These are phyloP conservation scores for Lagenorhynchus albirostris DNA, from an alignment of 2,113 vertebrate species.

Conservation along the genomic window DNA sequence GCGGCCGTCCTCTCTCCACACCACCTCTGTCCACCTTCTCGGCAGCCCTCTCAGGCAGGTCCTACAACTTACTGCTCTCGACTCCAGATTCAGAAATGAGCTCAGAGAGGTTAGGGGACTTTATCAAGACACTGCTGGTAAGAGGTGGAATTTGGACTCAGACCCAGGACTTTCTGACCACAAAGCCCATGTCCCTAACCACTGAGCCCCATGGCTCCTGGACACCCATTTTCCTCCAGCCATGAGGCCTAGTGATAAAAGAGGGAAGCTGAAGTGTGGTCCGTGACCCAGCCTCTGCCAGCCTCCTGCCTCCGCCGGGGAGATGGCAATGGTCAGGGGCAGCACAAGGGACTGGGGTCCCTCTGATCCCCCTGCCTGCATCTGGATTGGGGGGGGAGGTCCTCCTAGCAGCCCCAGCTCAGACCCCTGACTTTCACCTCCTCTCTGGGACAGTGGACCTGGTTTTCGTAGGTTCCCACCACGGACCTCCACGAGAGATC, in stretches of 20 bases:
- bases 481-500: too few relatives aligned
- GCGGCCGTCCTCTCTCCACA: accelerated
- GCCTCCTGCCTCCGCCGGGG: background rate
- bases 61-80: accelerated
- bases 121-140: background rate
- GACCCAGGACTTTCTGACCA: background rate
- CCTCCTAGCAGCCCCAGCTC: background rate
- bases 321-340: background rate
- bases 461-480: background rate
- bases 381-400: background rate
- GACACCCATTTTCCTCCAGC: background rate
- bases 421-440: too few relatives aligned
- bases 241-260: background rate
- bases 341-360: background rate
- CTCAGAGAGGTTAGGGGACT: background rate
- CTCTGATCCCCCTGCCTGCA: too few relatives aligned
- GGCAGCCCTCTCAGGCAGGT: too few relatives aligned
- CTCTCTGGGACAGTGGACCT: too few relatives aligned
- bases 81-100: background rate
- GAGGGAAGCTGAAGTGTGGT: too few relatives aligned
- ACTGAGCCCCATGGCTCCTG: accelerated
- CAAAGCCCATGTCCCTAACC: background rate
- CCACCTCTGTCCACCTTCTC: accelerated
- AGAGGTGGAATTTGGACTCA: background rate
- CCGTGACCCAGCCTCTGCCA: background rate